These are phyloP conservation scores for Eulemur mongoz DNA, from an alignment of 2,797 vertebrate genomes.

Conservation along the genomic window DNA sequence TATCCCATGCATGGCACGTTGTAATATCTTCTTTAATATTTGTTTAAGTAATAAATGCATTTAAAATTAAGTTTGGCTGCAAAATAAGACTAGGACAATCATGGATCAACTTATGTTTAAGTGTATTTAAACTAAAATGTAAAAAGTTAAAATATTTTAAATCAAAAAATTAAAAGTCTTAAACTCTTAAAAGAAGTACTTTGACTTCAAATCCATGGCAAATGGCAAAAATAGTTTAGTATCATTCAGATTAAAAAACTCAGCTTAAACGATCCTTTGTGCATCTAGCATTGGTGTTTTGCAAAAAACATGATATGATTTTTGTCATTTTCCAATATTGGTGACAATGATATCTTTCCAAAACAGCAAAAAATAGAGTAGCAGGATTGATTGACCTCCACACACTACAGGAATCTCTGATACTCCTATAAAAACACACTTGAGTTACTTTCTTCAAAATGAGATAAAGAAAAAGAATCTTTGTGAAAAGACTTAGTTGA, in stretches of 20 bases:
- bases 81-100: neutral
- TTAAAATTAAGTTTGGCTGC: neutral
- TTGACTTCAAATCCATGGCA: neutral
- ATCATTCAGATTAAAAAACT: neutral
- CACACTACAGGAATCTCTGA: neutral
- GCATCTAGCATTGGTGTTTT: neutral
- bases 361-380: neutral
- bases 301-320: neutral
- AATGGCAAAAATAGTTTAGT: neutral
- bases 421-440: neutral
- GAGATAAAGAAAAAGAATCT: neutral
- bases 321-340: neutral
- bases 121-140: neutral
- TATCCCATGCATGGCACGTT: neutral
- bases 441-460: neutral
- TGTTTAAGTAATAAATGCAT: neutral
- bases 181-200: neutral
- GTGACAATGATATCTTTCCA: neutral
- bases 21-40: neutral
- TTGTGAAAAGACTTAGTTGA: neutral
- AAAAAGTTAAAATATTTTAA: neutral
- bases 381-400: neutral
- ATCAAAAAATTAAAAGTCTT: neutral
- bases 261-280: neutral
- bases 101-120: neutral